Conservation (phyloP, 2,113 vertebrate species). For the Bombycilla garrulus region DNA sequence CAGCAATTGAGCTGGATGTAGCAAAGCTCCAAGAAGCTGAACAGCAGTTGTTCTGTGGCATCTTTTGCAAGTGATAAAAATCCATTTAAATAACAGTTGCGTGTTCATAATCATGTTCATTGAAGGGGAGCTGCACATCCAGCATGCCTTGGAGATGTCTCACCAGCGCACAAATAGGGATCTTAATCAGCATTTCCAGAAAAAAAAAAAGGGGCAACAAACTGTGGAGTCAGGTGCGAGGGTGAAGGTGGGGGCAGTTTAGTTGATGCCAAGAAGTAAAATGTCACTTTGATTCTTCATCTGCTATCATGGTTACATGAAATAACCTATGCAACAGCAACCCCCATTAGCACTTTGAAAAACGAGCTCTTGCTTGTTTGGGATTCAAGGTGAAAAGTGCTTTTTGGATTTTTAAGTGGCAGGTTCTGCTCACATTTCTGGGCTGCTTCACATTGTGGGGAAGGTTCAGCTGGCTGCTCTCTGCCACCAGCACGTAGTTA, state of each 20-base stretch:
- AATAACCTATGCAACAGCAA: neutral
- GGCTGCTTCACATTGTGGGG: neutral
- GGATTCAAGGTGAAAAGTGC: neutral
- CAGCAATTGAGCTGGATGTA: neutral
- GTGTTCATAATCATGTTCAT: neutral
- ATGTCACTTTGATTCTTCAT: slow-evolving; percentile 38
- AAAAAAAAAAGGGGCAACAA: neutral
- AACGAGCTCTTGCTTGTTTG: neutral
- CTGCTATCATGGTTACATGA: neutral
- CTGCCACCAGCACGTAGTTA: neutral
- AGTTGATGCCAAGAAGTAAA: slow-evolving; percentile 41
- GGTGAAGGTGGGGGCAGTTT: neutral
- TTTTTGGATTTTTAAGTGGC: neutral
- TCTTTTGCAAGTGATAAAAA: slow-evolving; percentile 13
- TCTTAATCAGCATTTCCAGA: slow-evolving; percentile 47
- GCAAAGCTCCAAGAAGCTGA: neutral
- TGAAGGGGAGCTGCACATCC: neutral
- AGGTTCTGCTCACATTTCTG: neutral
- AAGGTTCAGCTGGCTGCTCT: neutral
- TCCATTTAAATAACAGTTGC: neutral
- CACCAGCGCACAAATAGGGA: slow-evolving; percentile 24
- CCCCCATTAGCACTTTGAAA: neutral
- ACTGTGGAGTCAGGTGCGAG: neutral
- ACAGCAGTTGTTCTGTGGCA: neutral
- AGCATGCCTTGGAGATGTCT: slow-evolving; percentile 38